These are phyloP conservation scores for Drosophila nr. perissopoda DNA, from an alignment of 2,888 invertebrate species.

Conservation along the genomic window DNA sequence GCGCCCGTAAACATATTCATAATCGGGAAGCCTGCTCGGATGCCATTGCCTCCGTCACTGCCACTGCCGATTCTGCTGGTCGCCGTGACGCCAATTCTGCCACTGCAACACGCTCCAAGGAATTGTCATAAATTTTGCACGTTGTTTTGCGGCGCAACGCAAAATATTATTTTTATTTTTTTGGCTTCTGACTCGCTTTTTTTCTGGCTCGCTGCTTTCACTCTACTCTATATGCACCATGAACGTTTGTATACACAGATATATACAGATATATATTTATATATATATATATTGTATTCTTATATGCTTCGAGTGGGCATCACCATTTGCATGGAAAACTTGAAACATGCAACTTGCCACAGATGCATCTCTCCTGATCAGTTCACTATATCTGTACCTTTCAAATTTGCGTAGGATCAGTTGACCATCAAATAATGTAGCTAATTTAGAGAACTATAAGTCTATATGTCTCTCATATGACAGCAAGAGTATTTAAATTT, in stretches of 20 bases:
- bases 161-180: constrained; percentile 23
- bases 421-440: not conserved
- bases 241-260: not conserved
- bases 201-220: constrained; percentile 24
- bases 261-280: not conserved
- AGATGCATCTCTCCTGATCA: not conserved
- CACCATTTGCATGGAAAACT: no score
- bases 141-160: constrained; percentile 65
- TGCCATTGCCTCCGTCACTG: not conserved
- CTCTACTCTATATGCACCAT: constrained; percentile 6
- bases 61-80: constrained; percentile 5
- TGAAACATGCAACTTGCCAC: not conserved
- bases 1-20: constrained; percentile 29
- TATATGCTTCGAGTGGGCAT: not conserved
- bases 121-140: constrained; percentile 71
- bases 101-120: constrained; percentile 61
- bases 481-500: constrained; percentile 15
- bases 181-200: constrained; percentile 23
- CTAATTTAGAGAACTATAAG: not conserved
- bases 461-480: not conserved
- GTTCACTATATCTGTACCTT: not conserved
- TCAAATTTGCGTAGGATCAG: not conserved
- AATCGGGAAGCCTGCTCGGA: constrained; percentile 24
- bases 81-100: constrained; percentile 54
- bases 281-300: not conserved